Base-by-base conservation (phyloP, 2,797 vertebrate genomes). In the Cuculus canorus region DNA sequence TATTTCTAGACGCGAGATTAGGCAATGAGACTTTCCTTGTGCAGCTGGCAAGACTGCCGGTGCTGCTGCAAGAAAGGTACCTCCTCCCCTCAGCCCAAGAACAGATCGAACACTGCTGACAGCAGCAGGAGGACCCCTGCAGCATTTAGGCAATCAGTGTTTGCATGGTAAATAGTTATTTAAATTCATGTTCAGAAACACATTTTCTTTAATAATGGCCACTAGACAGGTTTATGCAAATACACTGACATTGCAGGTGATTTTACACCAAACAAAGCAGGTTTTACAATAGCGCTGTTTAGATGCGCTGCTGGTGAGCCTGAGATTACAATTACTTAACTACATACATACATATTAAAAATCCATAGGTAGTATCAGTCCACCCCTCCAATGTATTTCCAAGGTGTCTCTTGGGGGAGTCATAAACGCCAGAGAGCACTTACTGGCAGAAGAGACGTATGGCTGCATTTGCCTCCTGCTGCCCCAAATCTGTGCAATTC, bases 1-100 rank as follows among this genome's bases (percentile, higher is more conserved):
- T 52, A 56, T 84, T 94, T 80, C 79, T 64, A 68, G 52, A 78
- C 43, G 61, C 24, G 59, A 68, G 60, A 88, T 77, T 14, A 86
- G 54, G 48, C 63, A 60, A 84, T 4, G 35, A 85, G 64, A 80
- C 80, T 68, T 75, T 72, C 66, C 54, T 84, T 8, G 6, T 5
- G 3, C 1, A 2, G 39, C 53, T 87, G 86, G 60, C 80, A 76
- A 77, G 27, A 32, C 37, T 69, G 50, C 77, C 37, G 27, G 41
- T 79, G 47, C 10, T 5, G 5, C 85, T 88, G 39, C 3, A 32
- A 72, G 64, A 59, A 60, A 35, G 13, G 25, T 4, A 9, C 35
- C 4, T 53, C 76, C 56, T 68, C 32, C 11, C 27, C 35, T 54
- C 2, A 2, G 39, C 50, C 59, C 33, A 25, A 30, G 48, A 41